phyloP scores from a whole-genome alignment of 2,113 vertebrate genomes.

The Alligator sinensis region DNA sequence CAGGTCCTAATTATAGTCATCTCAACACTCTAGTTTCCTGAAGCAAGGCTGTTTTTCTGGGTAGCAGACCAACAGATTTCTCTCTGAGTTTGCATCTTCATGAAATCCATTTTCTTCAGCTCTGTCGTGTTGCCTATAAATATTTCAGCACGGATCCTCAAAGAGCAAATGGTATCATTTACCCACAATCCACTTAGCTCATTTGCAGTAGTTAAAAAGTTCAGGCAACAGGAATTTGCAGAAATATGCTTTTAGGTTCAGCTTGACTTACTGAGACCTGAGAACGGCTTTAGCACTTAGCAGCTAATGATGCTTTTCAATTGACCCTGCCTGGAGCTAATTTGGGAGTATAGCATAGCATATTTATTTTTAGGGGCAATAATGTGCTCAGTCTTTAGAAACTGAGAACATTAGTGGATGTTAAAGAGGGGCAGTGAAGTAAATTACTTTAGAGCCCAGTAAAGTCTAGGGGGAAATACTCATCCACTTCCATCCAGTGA shows the following conservation, averaged over 20 bases:
- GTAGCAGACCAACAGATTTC: neutral
- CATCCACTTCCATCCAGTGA: neutral
- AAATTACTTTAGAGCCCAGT: neutral
- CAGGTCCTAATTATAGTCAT: neutral
- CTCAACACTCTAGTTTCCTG: conserved; percentile 1
- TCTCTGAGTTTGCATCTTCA: accelerated
- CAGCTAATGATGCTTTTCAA: neutral
- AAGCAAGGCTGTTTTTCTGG: neutral
- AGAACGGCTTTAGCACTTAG: neutral
- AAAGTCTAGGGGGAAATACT: neutral
- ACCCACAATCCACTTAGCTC: accelerated
- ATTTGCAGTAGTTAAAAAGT: accelerated
- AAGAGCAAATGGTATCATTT: neutral
- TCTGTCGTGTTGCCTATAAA: neutral
- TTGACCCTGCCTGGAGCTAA: neutral
- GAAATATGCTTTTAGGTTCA: accelerated
- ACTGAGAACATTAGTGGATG: neutral
- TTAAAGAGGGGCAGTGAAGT: conserved; percentile 32
- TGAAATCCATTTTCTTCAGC: neutral
- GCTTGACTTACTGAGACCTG: neutral
- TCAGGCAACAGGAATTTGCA: neutral
- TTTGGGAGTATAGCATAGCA: too few species aligned
- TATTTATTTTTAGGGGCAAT: neutral
- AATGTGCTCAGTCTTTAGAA: neutral
- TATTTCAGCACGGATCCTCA: accelerated